Conservation (phyloP, 2,888 invertebrate genomes). For the Epicampocera succincta region DNA sequence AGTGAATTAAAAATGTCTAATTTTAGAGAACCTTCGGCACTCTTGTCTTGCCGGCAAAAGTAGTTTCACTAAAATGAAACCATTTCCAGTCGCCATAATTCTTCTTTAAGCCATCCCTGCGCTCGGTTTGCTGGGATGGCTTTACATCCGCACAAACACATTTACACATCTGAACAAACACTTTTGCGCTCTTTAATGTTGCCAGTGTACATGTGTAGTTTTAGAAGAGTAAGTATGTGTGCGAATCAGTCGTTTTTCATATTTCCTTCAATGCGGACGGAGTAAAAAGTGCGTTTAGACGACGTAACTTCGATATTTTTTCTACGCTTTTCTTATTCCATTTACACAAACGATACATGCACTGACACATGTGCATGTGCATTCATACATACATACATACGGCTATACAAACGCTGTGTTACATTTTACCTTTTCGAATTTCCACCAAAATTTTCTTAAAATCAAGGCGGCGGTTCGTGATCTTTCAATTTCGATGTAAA, state of each 20-base stretch:
- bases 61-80: too few relatives aligned
- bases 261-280: conserved; percentile 73
- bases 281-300: conserved; percentile 58
- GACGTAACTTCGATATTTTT: conserved; percentile 43
- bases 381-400: background rate
- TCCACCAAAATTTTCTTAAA: conserved; percentile 48
- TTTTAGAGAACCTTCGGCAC: too few relatives aligned
- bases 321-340: conserved; percentile 42
- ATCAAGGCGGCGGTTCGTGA: conserved; percentile 30
- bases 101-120: background rate
- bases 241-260: conserved; percentile 75
- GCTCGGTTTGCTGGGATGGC: conserved; percentile 12
- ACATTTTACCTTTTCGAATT: conserved; percentile 56
- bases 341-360: conserved; percentile 13
- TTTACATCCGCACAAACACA: conserved; percentile 39
- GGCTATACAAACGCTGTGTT: conserved; percentile 41
- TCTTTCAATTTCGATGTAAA: conserved; percentile 27
- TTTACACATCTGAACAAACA: background rate
- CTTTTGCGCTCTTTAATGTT: conserved; percentile 21
- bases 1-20: too few relatives aligned
- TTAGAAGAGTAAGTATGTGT: conserved; percentile 60
- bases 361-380: background rate
- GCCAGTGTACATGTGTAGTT: conserved; percentile 20
- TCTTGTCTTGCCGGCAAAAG: too few relatives aligned
- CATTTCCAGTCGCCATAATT: background rate